phyloP scores from a whole-genome alignment of 2,888 invertebrate genomes.

The Agapostemon virescens region DNA sequence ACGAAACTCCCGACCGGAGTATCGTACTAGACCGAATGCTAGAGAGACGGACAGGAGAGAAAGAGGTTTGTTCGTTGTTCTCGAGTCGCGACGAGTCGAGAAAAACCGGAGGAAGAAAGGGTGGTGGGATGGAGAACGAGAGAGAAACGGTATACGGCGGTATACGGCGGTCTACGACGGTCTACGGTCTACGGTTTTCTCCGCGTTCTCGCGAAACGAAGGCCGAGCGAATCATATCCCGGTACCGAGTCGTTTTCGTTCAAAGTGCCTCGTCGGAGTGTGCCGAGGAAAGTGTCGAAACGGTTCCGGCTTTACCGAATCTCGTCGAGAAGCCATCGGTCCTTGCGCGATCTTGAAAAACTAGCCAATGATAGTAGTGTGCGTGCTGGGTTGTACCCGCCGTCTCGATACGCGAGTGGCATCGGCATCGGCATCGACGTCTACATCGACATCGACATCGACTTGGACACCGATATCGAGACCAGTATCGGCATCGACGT shows the following conservation, averaged over 20 bases:
- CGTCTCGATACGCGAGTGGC: background rate
- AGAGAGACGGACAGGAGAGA: background rate
- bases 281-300: constrained; percentile 36
- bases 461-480: too few relatives aligned
- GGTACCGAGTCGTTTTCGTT: background rate
- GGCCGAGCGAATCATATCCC: background rate
- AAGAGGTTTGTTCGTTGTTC: constrained; percentile 27
- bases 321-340: background rate
- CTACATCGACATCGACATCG: too few relatives aligned
- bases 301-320: constrained; percentile 14
- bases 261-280: constrained; percentile 33
- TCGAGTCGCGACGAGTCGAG: background rate
- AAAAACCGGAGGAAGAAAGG: background rate
- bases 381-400: constrained; percentile 1
- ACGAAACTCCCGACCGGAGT: background rate
- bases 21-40: constrained; percentile 17
- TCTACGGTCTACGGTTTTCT: too few relatives aligned
- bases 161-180: too few relatives aligned
- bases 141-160: constrained; percentile 11
- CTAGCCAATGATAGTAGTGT: background rate
- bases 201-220: constrained; percentile 13
- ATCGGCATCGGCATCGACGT: background rate
- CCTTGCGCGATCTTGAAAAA: background rate
- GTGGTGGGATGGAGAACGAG: background rate
- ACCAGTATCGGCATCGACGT: background rate